Evolutionary conservation across 2,113 vertebrate genomes (phyloP).

Genomic region (Xenopus borealis): DNA sequence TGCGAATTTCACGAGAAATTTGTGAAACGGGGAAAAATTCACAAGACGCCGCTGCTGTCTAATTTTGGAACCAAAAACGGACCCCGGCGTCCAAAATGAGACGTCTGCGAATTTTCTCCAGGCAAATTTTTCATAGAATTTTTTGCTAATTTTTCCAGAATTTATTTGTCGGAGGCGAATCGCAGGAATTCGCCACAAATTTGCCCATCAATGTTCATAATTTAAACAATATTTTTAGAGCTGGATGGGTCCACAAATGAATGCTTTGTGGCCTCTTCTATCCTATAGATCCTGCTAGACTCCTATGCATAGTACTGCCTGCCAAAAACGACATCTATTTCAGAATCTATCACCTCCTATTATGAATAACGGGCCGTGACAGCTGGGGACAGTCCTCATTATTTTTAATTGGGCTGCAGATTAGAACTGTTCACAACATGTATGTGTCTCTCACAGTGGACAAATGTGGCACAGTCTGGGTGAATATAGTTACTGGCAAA

Average conservation of each 20-base stretch:
- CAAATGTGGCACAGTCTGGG: slow-evolving; percentile 52
- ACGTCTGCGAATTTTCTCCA: too few species aligned
- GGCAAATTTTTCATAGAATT: too few species aligned
- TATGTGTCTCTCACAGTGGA: slow-evolving; percentile 51
- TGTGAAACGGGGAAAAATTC: too few species aligned
- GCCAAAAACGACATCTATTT: slow-evolving; percentile 64
- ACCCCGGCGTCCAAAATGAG: too few species aligned
- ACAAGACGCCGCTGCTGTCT: too few species aligned
- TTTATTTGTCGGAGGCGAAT: too few species aligned
- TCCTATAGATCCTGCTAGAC: slow-evolving; percentile 63
- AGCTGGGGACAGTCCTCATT: slow-evolving; percentile 75
- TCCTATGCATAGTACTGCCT: slow-evolving; percentile 68
- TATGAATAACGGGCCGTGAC: slow-evolving; percentile 68
- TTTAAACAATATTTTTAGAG: too few species aligned
- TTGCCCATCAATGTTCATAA: too few species aligned
- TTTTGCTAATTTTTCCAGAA: too few species aligned
- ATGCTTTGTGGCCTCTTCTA: slow-evolving; percentile 58
- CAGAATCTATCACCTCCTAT: slow-evolving; percentile 64
- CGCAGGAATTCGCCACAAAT: too few species aligned
- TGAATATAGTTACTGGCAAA: background rate
- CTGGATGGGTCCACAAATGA: background rate
- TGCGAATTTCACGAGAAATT: too few species aligned
- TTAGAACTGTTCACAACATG: slow-evolving; percentile 62
- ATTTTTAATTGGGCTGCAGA: slow-evolving; percentile 78
- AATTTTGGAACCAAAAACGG: too few species aligned